Base-by-base conservation (phyloP, 2,797 vertebrate genomes). In the Dermochelys coriacea region DNA sequence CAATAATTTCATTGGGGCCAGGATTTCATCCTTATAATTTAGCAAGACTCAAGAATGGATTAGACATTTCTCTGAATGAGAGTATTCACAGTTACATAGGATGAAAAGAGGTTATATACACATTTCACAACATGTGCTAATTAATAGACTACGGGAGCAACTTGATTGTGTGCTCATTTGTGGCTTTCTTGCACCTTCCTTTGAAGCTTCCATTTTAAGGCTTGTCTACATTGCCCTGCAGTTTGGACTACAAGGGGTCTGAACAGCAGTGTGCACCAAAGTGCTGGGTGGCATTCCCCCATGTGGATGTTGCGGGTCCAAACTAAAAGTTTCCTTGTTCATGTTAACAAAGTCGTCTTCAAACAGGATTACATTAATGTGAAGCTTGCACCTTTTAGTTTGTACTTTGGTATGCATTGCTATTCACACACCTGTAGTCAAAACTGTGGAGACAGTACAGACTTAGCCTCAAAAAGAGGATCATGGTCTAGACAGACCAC, bases 1-100 rank as follows among this genome's bases (percentile, higher is more conserved):
- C 55, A 29, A 27, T 27, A 57, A 29, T 11, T 57, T 57, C 55
- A 57, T 29, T 57, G 10, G 27, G 25, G 55, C 55, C 55, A 57
- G 55, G 50, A 16, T 10, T 79, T 61, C 51, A 52, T 52, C 18
- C 51, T 52, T 19, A 52, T 52, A 52, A 59, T 19, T 55, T 12
- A n/a, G 25, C 34, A 64, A 57, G 6, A 23, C 57, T 85, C 34
- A 21, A 41, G 37, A 57, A 88, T 77, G 37, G 0, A 0, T 37
- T 5, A 5, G 21, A 52, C 34, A 25, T 34, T 10, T 37, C 34
- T 52, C 34, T 37, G 34, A 80, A n/a, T n/a, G 21, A 52, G n/a
- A n/a, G 50, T n/a, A 80, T 37, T 71, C 57, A 59, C 12, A 59
- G 57, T 59, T 59, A 31, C 29, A 59, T 15, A 59, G 29, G 4